These are phyloP conservation scores for Synaphobranchus kaupii DNA, from an alignment of 2,797 vertebrate species.

Conservation along the genomic window DNA sequence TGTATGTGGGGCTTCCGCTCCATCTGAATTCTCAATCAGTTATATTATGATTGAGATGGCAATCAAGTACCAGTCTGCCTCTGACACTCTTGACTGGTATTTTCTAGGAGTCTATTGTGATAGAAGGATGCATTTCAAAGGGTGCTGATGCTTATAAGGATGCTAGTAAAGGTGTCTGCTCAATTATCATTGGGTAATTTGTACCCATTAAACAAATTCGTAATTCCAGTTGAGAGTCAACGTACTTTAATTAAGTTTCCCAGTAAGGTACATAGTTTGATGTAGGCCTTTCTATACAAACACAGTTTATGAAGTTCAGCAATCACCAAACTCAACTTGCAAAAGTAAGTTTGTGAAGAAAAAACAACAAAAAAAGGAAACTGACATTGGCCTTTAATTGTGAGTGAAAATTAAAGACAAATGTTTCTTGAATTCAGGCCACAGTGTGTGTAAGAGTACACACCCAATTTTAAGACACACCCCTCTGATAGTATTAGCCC, in stretches of 20 bases:
- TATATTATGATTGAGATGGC: neutral
- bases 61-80: neutral
- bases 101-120: neutral
- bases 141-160: neutral
- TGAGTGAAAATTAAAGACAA: neutral
- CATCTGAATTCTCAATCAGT: neutral
- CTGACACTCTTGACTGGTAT: neutral
- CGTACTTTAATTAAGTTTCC: too few species aligned
- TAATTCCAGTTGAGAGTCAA: neutral
- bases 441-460: neutral
- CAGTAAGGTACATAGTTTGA: neutral
- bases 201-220: neutral
- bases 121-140: neutral
- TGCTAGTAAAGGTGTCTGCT: neutral
- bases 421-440: neutral
- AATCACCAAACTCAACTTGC: neutral
- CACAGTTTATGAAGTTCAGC: neutral
- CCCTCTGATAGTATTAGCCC: neutral
- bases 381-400: neutral
- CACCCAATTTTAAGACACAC: conserved; percentile 7
- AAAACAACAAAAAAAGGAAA: neutral
- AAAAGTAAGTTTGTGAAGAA: neutral
- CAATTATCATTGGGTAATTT: neutral
- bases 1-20: neutral
- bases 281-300: neutral